phyloP scores from a whole-genome alignment of 2,888 invertebrate genomes.

The Disparrhopalites patrizii region DNA sequence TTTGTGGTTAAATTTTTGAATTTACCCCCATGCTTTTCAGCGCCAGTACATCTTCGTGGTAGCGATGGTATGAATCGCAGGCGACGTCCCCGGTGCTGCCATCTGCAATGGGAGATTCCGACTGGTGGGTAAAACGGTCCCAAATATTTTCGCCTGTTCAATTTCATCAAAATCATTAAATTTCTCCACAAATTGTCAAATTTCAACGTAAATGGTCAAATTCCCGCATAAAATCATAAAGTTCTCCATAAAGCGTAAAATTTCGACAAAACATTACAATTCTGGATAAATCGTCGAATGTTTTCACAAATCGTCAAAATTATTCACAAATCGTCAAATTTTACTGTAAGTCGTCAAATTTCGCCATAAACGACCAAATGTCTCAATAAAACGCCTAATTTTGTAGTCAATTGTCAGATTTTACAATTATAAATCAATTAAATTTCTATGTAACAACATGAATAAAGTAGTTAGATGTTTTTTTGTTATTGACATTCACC shows the following conservation, averaged over 20 bases:
- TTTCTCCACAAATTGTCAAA: slow-evolving; percentile 29
- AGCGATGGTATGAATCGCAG: slow-evolving; percentile 53
- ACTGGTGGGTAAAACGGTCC: slow-evolving; percentile 51
- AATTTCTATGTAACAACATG: too few relatives aligned
- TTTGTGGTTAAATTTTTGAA: too few relatives aligned
- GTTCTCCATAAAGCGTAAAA: too few relatives aligned
- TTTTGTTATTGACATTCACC: too few relatives aligned
- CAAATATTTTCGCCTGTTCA: slow-evolving; percentile 28
- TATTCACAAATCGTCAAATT: too few relatives aligned
- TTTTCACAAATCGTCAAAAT: neutral
- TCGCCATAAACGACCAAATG: too few relatives aligned
- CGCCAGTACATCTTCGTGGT: slow-evolving; percentile 52
- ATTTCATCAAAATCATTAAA: slow-evolving; percentile 30
- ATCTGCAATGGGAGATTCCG: slow-evolving; percentile 49
- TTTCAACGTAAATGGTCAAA: neutral
- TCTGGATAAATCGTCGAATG: neutral
- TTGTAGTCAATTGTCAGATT: too few relatives aligned
- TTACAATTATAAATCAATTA: too few relatives aligned
- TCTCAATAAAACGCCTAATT: too few relatives aligned
- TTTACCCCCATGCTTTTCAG: slow-evolving; percentile 51
- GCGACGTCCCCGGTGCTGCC: slow-evolving; percentile 52
- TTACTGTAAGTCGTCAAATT: too few relatives aligned
- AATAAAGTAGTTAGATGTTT: too few relatives aligned
- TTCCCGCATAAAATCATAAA: neutral
- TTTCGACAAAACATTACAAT: neutral